Evolutionary conservation across 2,113 vertebrate genomes (phyloP), one percentile per base, ranked within the genome.

Genomic region (Austrofundulus limnaeus): DNA sequence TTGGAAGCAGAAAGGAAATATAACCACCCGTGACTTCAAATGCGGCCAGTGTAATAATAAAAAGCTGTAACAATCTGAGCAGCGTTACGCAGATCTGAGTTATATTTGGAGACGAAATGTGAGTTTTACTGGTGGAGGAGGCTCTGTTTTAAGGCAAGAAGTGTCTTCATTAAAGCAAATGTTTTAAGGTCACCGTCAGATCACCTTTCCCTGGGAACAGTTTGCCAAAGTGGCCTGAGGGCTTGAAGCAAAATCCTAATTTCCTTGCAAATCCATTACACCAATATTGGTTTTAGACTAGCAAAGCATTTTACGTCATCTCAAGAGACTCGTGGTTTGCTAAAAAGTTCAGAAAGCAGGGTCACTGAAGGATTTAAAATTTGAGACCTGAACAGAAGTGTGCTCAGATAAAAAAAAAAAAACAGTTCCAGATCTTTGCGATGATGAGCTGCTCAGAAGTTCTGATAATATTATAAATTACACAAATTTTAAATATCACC

Each of bases 171-270:
- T 11, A 15, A 45, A 16, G 16, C 50, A 52, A 61, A 49, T n/a
- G n/a, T n/a, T n/a, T n/a, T n/a, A 91, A 90, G 91, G 82, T 91
- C 66, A 94, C 93, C 42, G 90, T 93, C 82, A 95, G 82, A 75
- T 96, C 93, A 77, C 85, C 88, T 84, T 92, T 96, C 95, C 90
- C 94, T 96, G 85, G 75, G 70, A 82, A 91, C 79, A 43, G 77
- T 80, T 65, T 53, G 62, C 62, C 3, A 42, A 72, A 74, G 58
- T 69, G 68, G 68, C 77, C 55, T 9, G 28, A 20, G 79, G 75
- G 78, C 65, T 80, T 85, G 49, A 54, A 78, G 71, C 43, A 70
- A 79, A 88, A 84, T 48, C 75, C 66, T 68, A 69, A 87, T 88
- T 88, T 89, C 84, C 84, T 86, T 60, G 62, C 79, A 88, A 86